A percentile compares a stretch with the other conserved stretches of the same genome.
Conservation (phyloP, 2,113 vertebrate genomes). For the Zapornia atra region DNA sequence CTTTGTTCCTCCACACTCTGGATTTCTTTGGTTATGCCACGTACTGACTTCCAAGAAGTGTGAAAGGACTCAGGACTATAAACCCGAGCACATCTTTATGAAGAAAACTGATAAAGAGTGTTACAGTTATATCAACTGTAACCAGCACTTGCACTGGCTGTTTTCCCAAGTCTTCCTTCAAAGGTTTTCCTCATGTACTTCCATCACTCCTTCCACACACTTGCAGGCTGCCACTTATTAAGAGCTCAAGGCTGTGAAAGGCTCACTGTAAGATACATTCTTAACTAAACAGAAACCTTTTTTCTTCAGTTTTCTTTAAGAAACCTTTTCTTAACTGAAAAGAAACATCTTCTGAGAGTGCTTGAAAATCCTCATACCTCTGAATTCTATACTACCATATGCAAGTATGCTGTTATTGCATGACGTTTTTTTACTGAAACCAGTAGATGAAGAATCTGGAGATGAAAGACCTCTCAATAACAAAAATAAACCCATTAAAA, state of each 20-base stretch:
- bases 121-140: background rate
- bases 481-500: background rate
- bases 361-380: background rate
- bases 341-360: background rate
- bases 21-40: background rate
- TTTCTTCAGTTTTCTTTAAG: background rate
- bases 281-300: background rate
- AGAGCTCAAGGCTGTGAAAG: background rate
- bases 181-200: background rate
- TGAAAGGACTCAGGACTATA: background rate
- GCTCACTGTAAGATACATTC: background rate
- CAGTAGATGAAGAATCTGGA: background rate
- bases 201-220: background rate
- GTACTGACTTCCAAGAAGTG: background rate
- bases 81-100: background rate
- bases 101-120: background rate
- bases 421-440: background rate
- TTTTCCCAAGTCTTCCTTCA: background rate
- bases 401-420: background rate
- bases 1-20: background rate
- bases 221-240: rapidly evolving
- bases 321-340: background rate
- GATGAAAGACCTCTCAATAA: background rate
- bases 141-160: background rate
- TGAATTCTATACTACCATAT: background rate